These are phyloP conservation scores for Malurus elegans DNA, from an alignment of 2,113 vertebrate genomes.

Conservation along the genomic window DNA sequence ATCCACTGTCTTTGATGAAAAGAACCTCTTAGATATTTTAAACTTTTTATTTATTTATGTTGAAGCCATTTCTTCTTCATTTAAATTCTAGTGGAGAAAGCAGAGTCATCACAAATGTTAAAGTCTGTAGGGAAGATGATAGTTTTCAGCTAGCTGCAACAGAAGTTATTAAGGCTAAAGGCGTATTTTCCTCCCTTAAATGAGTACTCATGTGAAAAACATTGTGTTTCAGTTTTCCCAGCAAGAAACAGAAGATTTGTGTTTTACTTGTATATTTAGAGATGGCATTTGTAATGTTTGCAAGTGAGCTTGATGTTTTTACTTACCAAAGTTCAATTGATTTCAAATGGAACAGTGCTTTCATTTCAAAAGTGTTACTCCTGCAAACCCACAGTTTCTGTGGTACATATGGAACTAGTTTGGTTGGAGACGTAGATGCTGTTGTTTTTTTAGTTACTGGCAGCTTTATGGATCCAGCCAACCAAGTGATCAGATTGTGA, in stretches of 20 bases:
- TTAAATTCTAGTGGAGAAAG: conserved; percentile 21
- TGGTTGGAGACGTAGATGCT: background rate
- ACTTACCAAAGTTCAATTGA: background rate
- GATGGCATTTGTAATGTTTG: background rate
- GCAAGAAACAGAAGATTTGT: background rate
- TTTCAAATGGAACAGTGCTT: background rate
- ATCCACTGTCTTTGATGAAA: background rate
- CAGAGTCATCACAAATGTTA: background rate
- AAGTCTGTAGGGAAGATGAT: background rate
- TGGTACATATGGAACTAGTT: background rate
- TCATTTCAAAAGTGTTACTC: background rate
- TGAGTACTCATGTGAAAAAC: background rate
- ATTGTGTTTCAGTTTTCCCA: background rate
- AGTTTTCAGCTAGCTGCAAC: background rate
- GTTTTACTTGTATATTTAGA: background rate
- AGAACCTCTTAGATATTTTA: conserved; percentile 6
- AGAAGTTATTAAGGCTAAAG: background rate
- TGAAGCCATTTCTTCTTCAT: conserved; percentile 5
- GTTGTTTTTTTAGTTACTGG: background rate
- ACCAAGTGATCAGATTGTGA: background rate
- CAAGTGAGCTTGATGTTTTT: background rate
- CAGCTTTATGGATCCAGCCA: background rate
- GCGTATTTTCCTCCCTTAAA: conserved; percentile 2
- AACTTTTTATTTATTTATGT: conserved; percentile 46
- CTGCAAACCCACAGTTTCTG: background rate